Conservation (phyloP, 2,888 invertebrate genomes). For the Drosophila niveifrons region DNA sequence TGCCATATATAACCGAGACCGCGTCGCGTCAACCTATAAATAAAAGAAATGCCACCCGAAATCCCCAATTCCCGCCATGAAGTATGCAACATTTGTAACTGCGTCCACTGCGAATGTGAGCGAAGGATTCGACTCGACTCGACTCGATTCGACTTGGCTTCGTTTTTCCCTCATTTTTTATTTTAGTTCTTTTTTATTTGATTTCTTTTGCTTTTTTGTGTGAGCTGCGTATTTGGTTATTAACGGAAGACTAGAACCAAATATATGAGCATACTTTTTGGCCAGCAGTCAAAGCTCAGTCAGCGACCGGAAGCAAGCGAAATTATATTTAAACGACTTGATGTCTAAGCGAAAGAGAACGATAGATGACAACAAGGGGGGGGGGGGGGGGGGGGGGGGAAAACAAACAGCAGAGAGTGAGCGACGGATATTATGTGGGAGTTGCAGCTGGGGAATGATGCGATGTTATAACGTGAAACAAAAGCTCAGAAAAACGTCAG, state of each 20-base stretch:
- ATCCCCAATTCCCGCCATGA: constrained; percentile 52
- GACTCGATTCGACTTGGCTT: constrained; percentile 1
- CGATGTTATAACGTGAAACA: constrained; percentile 63
- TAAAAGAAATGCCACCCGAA: constrained; percentile 62
- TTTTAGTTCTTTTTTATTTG: neutral
- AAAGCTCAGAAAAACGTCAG: constrained; percentile 68
- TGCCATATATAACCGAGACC: constrained; percentile 63
- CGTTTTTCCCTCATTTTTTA: constrained; percentile 15
- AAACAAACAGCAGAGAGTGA: constrained; percentile 3
- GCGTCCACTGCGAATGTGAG: constrained; percentile 34
- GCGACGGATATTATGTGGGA: constrained; percentile 33
- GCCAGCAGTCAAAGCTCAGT: constrained; percentile 67
- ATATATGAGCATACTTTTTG: constrained; percentile 72
- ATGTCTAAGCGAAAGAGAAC: constrained; percentile 36
- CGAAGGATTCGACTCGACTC: constrained; percentile 32
- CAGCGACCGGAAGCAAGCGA: constrained; percentile 69
- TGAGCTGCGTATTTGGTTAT: constrained; percentile 54
- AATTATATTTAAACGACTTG: constrained; percentile 78
- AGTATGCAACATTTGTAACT: constrained; percentile 63
- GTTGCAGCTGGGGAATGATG: constrained; percentile 58
- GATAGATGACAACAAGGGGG: neutral
- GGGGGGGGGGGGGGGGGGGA: too few relatives aligned
- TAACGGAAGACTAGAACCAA: constrained; percentile 63
- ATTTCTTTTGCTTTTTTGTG: constrained; percentile 3
- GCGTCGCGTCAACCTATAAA: constrained; percentile 72